These are phyloP conservation scores for Ditula angustiorana DNA, from an alignment of 2,888 invertebrate genomes.

Conservation along the genomic window DNA sequence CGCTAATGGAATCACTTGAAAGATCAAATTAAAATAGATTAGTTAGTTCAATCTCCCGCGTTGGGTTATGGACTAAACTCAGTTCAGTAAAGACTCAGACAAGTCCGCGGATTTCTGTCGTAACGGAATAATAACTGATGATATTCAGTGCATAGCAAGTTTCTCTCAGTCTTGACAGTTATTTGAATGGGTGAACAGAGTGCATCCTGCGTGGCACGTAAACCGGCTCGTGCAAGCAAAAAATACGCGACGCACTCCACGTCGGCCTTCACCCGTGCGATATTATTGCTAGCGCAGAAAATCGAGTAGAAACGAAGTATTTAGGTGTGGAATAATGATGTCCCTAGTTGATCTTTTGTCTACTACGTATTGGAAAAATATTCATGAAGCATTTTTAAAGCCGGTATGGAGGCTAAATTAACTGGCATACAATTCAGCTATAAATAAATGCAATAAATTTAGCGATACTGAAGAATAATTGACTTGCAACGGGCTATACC, in stretches of 20 bases:
- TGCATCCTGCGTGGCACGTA: slow-evolving; percentile 12
- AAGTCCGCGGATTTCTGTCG: neutral
- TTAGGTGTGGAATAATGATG: neutral
- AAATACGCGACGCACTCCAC: slow-evolving; percentile 15
- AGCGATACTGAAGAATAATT: too few species aligned
- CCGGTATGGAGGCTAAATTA: too few species aligned
- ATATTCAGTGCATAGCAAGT: slow-evolving; percentile 17
- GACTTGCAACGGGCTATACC: too few species aligned
- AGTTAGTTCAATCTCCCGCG: neutral
- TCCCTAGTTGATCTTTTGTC: neutral
- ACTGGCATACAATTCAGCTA: too few species aligned
- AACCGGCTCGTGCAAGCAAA: slow-evolving; percentile 19
- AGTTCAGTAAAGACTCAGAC: too few species aligned
- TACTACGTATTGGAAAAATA: neutral
- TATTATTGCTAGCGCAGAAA: slow-evolving; percentile 22
- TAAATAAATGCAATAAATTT: too few species aligned
- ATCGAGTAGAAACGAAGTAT: neutral
- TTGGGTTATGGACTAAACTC: neutral
- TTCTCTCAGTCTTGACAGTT: slow-evolving; percentile 17
- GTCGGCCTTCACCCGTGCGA: slow-evolving; percentile 31
- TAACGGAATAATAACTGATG: slow-evolving; percentile 9
- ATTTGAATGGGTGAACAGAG: slow-evolving; percentile 5
- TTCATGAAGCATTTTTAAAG: neutral
- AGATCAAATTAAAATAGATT: neutral
- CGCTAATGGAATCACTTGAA: neutral